Percentiles rank a stretch among this genome's conserved stretches.
Conservation (phyloP, 2,113 vertebrate genomes). For the Mobula birostris region DNA sequence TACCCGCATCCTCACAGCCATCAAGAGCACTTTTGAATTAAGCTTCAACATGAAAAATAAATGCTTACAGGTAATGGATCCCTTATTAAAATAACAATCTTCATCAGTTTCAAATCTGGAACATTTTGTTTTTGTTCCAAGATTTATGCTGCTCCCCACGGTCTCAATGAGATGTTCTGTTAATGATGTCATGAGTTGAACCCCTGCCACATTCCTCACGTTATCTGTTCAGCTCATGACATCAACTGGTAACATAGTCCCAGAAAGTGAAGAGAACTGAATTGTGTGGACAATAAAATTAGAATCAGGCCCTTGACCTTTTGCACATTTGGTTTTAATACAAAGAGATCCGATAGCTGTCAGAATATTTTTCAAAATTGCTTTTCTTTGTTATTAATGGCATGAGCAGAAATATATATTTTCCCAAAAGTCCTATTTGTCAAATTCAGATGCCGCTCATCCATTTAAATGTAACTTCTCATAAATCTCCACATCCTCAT, state of each 20-base stretch:
- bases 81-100: conserved; percentile 21
- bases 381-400: conserved; percentile 23
- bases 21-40: not conserved
- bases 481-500: not conserved
- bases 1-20: conserved; percentile 5
- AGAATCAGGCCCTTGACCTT: conserved; percentile 20
- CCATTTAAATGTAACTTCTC: conserved; percentile 9
- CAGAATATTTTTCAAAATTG: not conserved
- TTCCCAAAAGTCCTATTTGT: conserved; percentile 21
- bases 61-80: conserved; percentile 23
- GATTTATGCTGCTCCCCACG: conserved; percentile 3
- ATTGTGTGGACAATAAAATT: conserved; percentile 23
- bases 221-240: conserved; percentile 8
- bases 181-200: conserved; percentile 31
- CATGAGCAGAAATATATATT: conserved; percentile 32
- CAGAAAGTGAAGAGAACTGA: not conserved
- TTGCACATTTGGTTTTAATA: conserved; percentile 32
- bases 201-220: not conserved
- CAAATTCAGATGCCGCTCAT: conserved; percentile 3
- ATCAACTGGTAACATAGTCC: not conserved
- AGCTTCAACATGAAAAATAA: not conserved
- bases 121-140: conserved; percentile 22
- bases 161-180: conserved; percentile 18
- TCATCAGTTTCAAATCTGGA: not conserved
- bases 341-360: not conserved